Evolutionary conservation across 2,888 invertebrate genomes (phyloP).

Genomic region (Merodon equestris): DNA sequence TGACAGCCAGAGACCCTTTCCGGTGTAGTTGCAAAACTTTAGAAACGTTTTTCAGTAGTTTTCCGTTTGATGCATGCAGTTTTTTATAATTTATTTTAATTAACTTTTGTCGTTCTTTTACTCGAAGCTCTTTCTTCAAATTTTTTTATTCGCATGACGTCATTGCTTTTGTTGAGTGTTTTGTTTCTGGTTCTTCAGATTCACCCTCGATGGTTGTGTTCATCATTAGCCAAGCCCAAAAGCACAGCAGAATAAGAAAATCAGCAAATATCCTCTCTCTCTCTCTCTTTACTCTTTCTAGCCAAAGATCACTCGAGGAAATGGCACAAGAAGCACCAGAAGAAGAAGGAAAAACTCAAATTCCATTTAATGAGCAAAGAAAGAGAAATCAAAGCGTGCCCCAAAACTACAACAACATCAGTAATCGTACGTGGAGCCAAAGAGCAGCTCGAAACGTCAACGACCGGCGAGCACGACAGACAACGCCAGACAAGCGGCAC

Average conservation of each 20-base stretch:
- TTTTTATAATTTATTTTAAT: slow-evolving; percentile 7
- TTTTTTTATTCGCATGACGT: slow-evolving; percentile 55
- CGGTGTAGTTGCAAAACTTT: too few species aligned
- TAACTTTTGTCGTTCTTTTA: slow-evolving; percentile 6
- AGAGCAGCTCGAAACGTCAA: slow-evolving; percentile 54
- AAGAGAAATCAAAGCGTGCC: slow-evolving; percentile 38
- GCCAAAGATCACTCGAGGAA: slow-evolving; percentile 61
- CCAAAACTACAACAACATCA: slow-evolving; percentile 26
- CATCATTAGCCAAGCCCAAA: slow-evolving; percentile 15
- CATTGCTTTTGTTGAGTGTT: slow-evolving; percentile 36
- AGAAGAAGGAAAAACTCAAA: slow-evolving; percentile 54
- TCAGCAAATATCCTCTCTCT: slow-evolving; percentile 1
- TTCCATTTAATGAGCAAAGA: slow-evolving; percentile 29
- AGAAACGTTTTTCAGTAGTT: too few species aligned
- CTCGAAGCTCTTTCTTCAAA: background rate
- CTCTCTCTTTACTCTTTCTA: slow-evolving; percentile 34
- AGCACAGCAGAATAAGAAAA: slow-evolving; percentile 6
- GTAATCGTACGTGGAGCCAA: slow-evolving; percentile 36
- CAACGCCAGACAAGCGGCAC: slow-evolving; percentile 25
- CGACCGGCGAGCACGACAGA: slow-evolving; percentile 39
- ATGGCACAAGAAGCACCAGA: slow-evolving; percentile 52
- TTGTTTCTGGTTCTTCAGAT: slow-evolving; percentile 1
- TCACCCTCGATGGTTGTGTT: slow-evolving; percentile 40
- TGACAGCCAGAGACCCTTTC: too few species aligned
- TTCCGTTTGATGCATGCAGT: slow-evolving; percentile 42